These are phyloP conservation scores for Chorisops tibialis DNA, from an alignment of 2,888 invertebrate species.

Conservation along the genomic window DNA sequence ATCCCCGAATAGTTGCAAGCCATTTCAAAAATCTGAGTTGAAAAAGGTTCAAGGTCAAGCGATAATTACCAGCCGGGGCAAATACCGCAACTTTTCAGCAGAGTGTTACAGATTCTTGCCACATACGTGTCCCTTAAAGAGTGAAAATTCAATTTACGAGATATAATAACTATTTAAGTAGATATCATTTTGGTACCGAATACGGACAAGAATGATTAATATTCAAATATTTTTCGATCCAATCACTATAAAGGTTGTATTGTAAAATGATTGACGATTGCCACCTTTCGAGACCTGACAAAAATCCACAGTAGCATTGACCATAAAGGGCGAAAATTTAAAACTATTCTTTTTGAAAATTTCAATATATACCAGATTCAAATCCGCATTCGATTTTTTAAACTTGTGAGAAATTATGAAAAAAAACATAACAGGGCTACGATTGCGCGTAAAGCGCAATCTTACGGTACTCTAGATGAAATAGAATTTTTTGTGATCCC, in stretches of 20 bases:
- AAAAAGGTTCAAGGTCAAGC: not conserved
- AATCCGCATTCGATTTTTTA: too few relatives aligned
- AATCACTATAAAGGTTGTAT: not conserved
- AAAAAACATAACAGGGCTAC: too few relatives aligned
- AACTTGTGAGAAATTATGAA: too few relatives aligned
- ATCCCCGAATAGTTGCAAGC: not conserved
- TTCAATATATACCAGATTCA: too few relatives aligned
- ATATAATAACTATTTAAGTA: not conserved
- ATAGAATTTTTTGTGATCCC: too few relatives aligned
- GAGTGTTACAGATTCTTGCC: not conserved
- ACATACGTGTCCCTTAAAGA: not conserved
- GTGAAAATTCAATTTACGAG: not conserved
- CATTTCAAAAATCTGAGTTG: not conserved
- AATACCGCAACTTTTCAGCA: not conserved
- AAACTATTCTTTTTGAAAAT: slow-evolving; percentile 10
- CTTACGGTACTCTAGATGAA: too few relatives aligned
- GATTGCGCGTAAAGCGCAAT: too few relatives aligned
- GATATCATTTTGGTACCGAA: not conserved
- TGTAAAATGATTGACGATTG: too few relatives aligned
- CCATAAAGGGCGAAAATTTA: slow-evolving; percentile 2
- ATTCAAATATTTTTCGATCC: not conserved
- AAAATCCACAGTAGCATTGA: slow-evolving; percentile 2
- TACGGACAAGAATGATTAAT: not conserved
- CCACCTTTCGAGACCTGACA: not conserved
- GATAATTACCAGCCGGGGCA: not conserved